Evolutionary conservation across 1,140 invertebrate genomes (phyloP).

Genomic region (Protaetia brevitarsis): DNA sequence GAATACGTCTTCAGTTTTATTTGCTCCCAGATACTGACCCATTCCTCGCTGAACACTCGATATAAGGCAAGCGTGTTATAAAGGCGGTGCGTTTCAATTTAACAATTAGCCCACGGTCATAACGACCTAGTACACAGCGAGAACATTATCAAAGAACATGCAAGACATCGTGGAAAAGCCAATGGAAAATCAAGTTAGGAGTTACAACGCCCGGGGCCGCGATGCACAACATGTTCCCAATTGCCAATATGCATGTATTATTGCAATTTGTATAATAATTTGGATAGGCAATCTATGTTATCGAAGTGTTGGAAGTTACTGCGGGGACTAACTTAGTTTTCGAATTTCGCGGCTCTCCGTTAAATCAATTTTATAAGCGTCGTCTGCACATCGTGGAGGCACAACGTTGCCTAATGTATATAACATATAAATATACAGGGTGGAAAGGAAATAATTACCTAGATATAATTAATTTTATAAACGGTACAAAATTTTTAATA

Average conservation of each 20-base stretch:
- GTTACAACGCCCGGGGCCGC: slow-evolving; percentile 29
- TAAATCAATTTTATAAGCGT: slow-evolving; percentile 21
- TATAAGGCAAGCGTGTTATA: too few relatives aligned
- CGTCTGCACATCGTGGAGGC: too few relatives aligned
- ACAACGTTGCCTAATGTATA: too few relatives aligned
- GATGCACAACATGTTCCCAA: slow-evolving; percentile 36
- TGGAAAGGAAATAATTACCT: too few relatives aligned
- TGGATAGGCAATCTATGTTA: slow-evolving; percentile 24
- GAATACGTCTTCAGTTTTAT: too few relatives aligned
- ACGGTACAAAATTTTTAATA: too few relatives aligned
- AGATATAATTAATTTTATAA: too few relatives aligned
- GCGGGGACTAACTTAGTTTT: slow-evolving; percentile 23
- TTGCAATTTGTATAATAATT: slow-evolving; percentile 47
- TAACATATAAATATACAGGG: too few relatives aligned
- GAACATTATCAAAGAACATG: slow-evolving; percentile 22
- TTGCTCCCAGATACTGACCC: too few relatives aligned
- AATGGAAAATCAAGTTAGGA: slow-evolving; percentile 23
- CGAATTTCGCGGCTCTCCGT: slow-evolving; percentile 7
- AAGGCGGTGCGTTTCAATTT: too few relatives aligned
- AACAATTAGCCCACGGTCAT: background rate
- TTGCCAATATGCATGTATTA: slow-evolving; percentile 49
- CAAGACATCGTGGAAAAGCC: slow-evolving; percentile 19
- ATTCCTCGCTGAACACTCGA: too few relatives aligned
- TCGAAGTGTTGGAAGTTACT: slow-evolving; percentile 7
- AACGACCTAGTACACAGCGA: background rate